Evolutionary conservation across 2,797 vertebrate species (phyloP), one percentile per base, ranked within the genome.

Genomic region (Tinamus major): DNA sequence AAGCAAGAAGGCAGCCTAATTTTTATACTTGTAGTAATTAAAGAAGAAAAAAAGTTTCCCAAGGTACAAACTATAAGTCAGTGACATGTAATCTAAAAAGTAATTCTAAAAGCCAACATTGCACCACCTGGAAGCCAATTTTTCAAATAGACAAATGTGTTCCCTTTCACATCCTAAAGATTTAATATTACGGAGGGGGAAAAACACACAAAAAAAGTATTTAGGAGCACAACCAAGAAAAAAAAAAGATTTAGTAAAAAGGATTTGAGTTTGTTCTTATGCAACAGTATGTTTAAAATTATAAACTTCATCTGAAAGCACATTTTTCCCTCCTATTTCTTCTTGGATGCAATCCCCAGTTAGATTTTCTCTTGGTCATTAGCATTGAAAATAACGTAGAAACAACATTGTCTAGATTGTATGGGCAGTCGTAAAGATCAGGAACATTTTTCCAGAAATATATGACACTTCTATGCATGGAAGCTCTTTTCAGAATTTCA

Each of bases 281-380:
- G 42, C 33, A 69, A 39, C 13, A 24, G 12, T 26, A 77, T 1
- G 20, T 51, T 67, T 67, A 29, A 85, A 86, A 85, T 11, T 0
- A 1, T 9, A 83, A 82, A 65, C 27, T 61, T 15, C 59, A 11
- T 4, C 13, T 69, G 24, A 14, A 72, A 58, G 8, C 48, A 33
- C 31, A 61, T 6, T 7, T 74, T 24, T 84, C 2, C 5, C 14
- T 68, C 6, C 5, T 48, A 21, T 49, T 86, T 92, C 72, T 2
- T 10, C 18, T 42, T 46, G 4, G 3, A 3, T 71, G 14, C 2
- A 33, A 7, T 5, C 3, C 7, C 6, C 58, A 53, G n/a, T n/a
- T 46, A 53, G 0, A 2, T 31, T 82, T 87, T 87, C 16, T 84
- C 20, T 27, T 49, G 10, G 19, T 17, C 31, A 31, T 59, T 53